Percentiles rank a stretch among this genome's conserved stretches.
Evolutionary conservation across 2,797 vertebrate species (phyloP).

Genomic region (Spondyliosoma cantharus): DNA sequence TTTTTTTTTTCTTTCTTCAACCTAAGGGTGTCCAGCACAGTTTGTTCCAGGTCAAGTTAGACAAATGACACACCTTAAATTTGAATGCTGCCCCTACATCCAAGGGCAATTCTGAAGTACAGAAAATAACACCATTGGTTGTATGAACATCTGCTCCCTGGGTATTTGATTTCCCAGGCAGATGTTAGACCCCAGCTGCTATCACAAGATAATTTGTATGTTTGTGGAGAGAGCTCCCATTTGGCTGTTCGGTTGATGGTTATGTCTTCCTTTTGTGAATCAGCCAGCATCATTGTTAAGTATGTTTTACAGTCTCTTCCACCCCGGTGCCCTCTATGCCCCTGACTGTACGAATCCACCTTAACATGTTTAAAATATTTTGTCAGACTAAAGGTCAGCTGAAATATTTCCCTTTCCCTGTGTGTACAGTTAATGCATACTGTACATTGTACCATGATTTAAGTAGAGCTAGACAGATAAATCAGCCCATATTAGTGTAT

Average conservation of each 20-base stretch:
- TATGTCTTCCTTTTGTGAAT: constrained; percentile 83
- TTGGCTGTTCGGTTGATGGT: constrained; percentile 89
- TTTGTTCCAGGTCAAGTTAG: constrained; percentile 47
- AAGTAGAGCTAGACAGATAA: neutral
- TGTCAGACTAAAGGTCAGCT: constrained; percentile 18
- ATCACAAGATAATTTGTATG: constrained; percentile 94
- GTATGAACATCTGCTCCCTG: constrained; percentile 93
- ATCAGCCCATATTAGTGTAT: neutral
- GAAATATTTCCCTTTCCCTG: constrained; percentile 1
- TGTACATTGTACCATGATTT: neutral
- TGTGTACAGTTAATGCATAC: neutral
- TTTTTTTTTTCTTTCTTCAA: neutral
- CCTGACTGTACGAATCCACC: constrained; percentile 30
- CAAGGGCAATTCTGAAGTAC: constrained; percentile 78
- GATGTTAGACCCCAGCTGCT: constrained; percentile 98
- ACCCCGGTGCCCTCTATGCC: constrained; percentile 45
- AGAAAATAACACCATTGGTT: constrained; percentile 90
- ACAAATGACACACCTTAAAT: constrained; percentile 75
- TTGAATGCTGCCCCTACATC: constrained; percentile 66
- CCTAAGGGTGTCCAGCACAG: constrained; percentile 63
- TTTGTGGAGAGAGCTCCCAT: constrained; percentile 92
- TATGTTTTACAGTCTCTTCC: constrained; percentile 63
- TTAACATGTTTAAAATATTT: constrained; percentile 27
- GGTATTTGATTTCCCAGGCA: constrained; percentile 93
- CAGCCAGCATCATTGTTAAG: constrained; percentile 69